These are phyloP conservation scores for Enteromius mattozi DNA, from an alignment of 2,797 vertebrate species.

Conservation along the genomic window DNA sequence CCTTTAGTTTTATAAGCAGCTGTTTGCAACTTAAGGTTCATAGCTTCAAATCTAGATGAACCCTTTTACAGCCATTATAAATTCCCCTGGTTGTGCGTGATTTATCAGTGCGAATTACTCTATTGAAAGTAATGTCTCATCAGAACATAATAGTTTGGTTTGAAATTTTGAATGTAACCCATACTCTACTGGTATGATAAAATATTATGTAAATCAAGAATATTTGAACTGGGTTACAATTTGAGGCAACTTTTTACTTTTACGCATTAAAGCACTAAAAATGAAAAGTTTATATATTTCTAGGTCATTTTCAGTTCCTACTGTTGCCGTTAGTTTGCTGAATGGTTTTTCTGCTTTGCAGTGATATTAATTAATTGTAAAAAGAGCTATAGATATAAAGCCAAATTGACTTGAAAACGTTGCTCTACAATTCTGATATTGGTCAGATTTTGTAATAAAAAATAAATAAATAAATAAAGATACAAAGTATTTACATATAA, in stretches of 20 bases:
- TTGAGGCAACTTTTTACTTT: not conserved
- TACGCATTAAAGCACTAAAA: not conserved
- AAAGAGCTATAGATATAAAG: not conserved
- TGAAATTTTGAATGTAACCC: not conserved
- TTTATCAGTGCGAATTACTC: not conserved
- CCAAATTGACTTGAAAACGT: not conserved
- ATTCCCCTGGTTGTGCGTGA: not conserved
- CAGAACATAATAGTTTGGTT: not conserved
- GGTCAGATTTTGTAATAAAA: not conserved
- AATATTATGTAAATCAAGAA: not conserved
- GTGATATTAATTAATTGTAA: not conserved
- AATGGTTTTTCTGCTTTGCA: not conserved
- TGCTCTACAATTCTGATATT: not conserved
- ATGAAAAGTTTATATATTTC: not conserved
- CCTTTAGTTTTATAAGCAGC: not conserved
- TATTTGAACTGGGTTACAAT: not conserved
- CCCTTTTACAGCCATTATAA: not conserved
- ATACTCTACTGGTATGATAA: not conserved
- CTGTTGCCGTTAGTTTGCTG: not conserved
- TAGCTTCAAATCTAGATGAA: not conserved
- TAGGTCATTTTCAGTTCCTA: not conserved
- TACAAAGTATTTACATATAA: not conserved
- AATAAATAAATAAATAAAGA: not conserved
- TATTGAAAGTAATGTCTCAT: not conserved
- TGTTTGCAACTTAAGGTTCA: not conserved